phyloP scores from a whole-genome alignment of 2,113 vertebrate species.

The Dasyurus viverrinus region DNA sequence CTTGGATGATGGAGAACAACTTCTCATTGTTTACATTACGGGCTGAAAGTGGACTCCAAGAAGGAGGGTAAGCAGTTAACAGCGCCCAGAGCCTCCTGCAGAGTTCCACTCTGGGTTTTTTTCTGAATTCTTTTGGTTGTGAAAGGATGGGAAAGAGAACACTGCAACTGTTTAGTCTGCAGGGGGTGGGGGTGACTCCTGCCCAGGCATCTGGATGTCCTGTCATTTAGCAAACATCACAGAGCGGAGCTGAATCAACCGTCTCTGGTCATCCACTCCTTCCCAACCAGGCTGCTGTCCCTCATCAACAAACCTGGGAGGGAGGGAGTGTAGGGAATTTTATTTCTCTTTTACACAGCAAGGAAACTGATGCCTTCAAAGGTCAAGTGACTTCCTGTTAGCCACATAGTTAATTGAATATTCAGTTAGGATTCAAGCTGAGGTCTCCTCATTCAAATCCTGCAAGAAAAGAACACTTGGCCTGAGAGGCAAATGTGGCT shows the following conservation, averaged over 20 bases:
- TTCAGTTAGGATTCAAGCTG: not conserved
- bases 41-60: not conserved
- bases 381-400: not conserved
- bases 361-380: not conserved
- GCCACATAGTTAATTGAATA: not conserved
- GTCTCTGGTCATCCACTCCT: not conserved
- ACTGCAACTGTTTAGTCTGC: conserved; percentile 71
- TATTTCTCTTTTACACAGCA: not conserved
- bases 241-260: conserved; percentile 46
- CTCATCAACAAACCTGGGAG: not conserved
- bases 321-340: not conserved
- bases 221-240: conserved; percentile 34
- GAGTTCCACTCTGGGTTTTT: conserved; percentile 65
- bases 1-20: not conserved
- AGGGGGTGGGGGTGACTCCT: conserved; percentile 65
- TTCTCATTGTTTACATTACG: not conserved
- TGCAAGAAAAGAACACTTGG: not conserved
- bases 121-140: conserved; percentile 67
- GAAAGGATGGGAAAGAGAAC: conserved; percentile 64
- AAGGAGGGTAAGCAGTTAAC: conserved; percentile 5
- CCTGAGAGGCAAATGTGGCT: not conserved
- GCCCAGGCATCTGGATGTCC: conserved; percentile 46
- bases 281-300: not conserved
- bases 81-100: conserved; percentile 41
- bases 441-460: not conserved